Evolutionary conservation across 2,113 vertebrate genomes (phyloP), one percentile per base, ranked within the genome.

Genomic region (Pan paniscus): DNA sequence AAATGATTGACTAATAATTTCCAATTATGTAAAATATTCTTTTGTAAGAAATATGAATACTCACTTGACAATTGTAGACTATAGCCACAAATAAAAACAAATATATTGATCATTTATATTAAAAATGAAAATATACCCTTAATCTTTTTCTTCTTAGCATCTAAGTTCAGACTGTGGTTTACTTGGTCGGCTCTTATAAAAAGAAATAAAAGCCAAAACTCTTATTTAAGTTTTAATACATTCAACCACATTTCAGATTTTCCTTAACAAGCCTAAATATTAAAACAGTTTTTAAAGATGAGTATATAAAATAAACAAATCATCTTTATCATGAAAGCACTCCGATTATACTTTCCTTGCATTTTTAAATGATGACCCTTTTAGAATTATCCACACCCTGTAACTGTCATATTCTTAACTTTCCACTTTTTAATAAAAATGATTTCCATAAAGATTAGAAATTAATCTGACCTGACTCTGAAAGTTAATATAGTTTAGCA

Each of bases 401-500:
- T 85, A 96, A 97, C 94, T 93, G 94, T 96, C 93, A 57, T 86
- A 98, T 96, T 98, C 96, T 98, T 98, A 98, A 98, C 97, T 98
- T 98, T 97, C 94, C 52, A 98, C 97, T 99, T 98, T 98, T 98
- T 98, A 99, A 98, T 98, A 99, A 98, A 98, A 99, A 97, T 92
- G 90, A 98, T 98, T 98, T 98, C 98, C 98, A 99, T 97, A 97
- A 98, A 99, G 97, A 99, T 98, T 97, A 98, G 98, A 98, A 99
- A 98, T 98, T 98, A 98, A 98, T 98, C 97, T 98, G 98, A 97
- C 98, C 83, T 90, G 91, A 98, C 93, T 98, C 98, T 99, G 97
- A 99, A 97, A 97, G 98, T 98, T 98, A 99, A 99, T 99, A 99
- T 98, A 98, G 98, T 99, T 99, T 99, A 98, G 97, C 98, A 98